These are phyloP conservation scores for Parapristionchus giblindavisi DNA, from an alignment of 2,888 invertebrate species.

Conservation along the genomic window DNA sequence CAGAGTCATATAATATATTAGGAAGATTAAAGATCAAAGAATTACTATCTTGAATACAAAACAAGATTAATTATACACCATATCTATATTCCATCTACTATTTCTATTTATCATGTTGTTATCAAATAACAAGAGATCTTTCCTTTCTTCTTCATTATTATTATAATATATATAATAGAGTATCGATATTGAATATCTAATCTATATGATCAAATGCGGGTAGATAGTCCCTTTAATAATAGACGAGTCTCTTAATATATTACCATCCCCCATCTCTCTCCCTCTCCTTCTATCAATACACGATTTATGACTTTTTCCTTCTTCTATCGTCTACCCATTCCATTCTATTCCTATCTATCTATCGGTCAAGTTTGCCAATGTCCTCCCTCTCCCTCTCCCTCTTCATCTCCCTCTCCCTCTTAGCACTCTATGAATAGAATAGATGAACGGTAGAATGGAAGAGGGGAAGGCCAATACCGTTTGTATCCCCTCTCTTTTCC, in stretches of 20 bases:
- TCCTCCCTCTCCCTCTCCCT: neutral
- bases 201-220: conserved; percentile 14
- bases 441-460: conserved; percentile 23
- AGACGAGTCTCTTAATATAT: neutral
- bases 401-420: conserved; percentile 19
- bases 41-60: too few relatives aligned
- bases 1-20: too few relatives aligned
- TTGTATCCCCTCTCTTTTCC: conserved; percentile 16
- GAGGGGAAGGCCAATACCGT: neutral
- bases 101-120: too few relatives aligned
- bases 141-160: too few relatives aligned
- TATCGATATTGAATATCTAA: too few relatives aligned
- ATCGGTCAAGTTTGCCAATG: conserved; percentile 33
- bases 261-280: neutral
- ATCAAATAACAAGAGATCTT: too few relatives aligned
- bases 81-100: too few relatives aligned
- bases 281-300: conserved; percentile 15
- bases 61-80: too few relatives aligned
- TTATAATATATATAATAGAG: too few relatives aligned
- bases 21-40: too few relatives aligned
- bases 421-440: conserved; percentile 5
- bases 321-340: neutral
- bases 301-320: conserved; percentile 19
- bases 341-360: conserved; percentile 4
- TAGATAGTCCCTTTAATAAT: neutral